Evolutionary conservation across 1,140 invertebrate species (phyloP), one percentile per base, ranked within the genome.

Genomic region (Rhagoletis pomonella): DNA sequence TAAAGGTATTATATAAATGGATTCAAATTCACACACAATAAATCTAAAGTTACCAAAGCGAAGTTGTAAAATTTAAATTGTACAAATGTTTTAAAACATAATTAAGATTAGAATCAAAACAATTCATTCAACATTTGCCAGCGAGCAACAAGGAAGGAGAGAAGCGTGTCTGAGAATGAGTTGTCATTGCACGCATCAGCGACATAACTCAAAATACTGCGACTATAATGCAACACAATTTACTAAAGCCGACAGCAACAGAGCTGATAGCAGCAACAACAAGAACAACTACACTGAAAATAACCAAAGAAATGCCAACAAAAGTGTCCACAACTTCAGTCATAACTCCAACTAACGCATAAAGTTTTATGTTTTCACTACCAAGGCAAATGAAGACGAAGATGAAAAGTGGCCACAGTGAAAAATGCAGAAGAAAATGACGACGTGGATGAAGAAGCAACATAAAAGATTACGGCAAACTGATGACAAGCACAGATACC

Each of bases 181-280:
- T 17, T 73, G 4, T 73, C 9, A 73, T 39, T 14, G 14, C 42
- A 73, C 44, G 67, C 67, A 44, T 7, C 14, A 4, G 29, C 14
- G 67, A 42, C 67, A 69, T 69, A 69, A 69, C 67, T 69, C 67
- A 69, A 47, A 47, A 73, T 73, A 73, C 42, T 73, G 42, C 67
- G 39, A 73, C 67, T 73, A 47, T 73, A 73, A 73, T 44, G 12
- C 39, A 55, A 73, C 67, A 73, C 29, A 55, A 55, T 10, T 55
- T 55, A 55, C 50, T 55, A 2, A 55, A 55, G 50, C 50, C 50
- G 39, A 39, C 39, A 44, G 6, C 29, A 69, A 69, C 2, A 55
- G 50, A 5, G 17, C 12, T 69, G 42, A 42, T 10, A 62, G 60
- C 65, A 69, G 39, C 65, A 69, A 10, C 10, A 10, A 42, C 42